phyloP scores from a whole-genome alignment of 2,797 vertebrate genomes.

The Gobio occitaniae region DNA sequence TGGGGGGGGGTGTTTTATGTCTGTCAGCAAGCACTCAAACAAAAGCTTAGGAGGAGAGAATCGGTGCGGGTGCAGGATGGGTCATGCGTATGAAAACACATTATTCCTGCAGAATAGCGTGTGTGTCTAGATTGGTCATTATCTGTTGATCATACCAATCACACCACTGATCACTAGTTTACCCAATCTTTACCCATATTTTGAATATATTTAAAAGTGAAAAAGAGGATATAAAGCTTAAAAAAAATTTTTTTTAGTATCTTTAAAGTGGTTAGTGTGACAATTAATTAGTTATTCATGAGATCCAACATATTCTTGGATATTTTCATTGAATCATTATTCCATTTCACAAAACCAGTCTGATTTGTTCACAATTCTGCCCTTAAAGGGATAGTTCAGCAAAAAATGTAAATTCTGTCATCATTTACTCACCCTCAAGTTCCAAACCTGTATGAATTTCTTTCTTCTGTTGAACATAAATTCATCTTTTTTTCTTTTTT shows the following conservation, averaged over 20 bases:
- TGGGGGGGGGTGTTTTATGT: constrained; percentile 7
- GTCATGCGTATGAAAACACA: constrained; percentile 35
- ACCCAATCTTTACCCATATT: not conserved
- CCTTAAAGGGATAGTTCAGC: no score
- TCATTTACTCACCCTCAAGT: no score
- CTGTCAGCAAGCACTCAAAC: constrained; percentile 39
- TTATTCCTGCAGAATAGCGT: constrained; percentile 70
- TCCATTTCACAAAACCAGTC: not conserved
- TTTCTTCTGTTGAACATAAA: no score
- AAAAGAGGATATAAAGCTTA: not conserved
- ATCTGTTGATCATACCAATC: constrained; percentile 73
- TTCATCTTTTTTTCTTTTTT: no score
- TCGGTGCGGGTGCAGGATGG: not conserved
- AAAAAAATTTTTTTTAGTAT: not conserved
- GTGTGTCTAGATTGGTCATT: constrained; percentile 69
- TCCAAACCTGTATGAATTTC: no score
- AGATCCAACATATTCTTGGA: not conserved
- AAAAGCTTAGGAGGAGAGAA: constrained; percentile 34
- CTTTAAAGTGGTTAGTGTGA: not conserved
- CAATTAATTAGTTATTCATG: not conserved
- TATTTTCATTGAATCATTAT: not conserved
- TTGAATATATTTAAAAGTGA: not conserved
- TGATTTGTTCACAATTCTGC: not conserved
- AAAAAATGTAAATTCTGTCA: no score
- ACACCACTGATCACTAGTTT: constrained; percentile 29